Evolutionary conservation across 2,113 vertebrate genomes (phyloP), one percentile per base, ranked within the genome.

Genomic region (Sphaerodactylus townsendi): DNA sequence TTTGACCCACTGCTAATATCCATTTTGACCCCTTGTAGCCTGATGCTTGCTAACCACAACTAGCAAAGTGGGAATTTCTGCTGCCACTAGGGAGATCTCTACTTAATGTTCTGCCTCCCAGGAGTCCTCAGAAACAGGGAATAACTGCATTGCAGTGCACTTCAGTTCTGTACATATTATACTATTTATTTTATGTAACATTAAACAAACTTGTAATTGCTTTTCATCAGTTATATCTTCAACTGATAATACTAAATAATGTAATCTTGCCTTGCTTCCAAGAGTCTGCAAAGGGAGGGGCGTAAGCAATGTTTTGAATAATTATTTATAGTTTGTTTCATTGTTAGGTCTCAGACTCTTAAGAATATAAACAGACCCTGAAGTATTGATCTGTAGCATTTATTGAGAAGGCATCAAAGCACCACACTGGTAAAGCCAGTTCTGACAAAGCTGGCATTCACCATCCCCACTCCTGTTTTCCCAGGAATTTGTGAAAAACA

Each of bases 1-100:
- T 17, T 72, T 74, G 13, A 4, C 14, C 5, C 0, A 0, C 1
- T 68, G 9, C 30, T 85, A 64, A 0, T 3, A 39, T 25, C 0
- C 0, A 35, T 64, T 72, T n/a, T 53, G 81, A 4, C 73, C 68
- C 1, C 0, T 70, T 44, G 56, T 37, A 30, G 30, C 37, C 84
- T 65, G 1, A 28, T 53, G 25, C 0, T 9, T 53, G 17, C 0
- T 9, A 0, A 15, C 1, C 0, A 3, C n/a, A 17, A n/a, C 80
- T 76, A 68, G 2, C 53, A 56, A 64, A 9, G 0, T 3, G 77
- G 33, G 5, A 73, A 71, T 72, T 85, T 59, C 75, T 44, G 44
- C 41, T 39, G 17, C 33, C 86, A 65, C 35, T 79, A 69, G 68
- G 66, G 69, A 69, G 23, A 64, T 35, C 4, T 75, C 73, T 33